These are phyloP conservation scores for Chondrosia reniformis DNA, from an alignment of 37 sponge, comb jelly and placozoan species.

Conservation along the genomic window DNA sequence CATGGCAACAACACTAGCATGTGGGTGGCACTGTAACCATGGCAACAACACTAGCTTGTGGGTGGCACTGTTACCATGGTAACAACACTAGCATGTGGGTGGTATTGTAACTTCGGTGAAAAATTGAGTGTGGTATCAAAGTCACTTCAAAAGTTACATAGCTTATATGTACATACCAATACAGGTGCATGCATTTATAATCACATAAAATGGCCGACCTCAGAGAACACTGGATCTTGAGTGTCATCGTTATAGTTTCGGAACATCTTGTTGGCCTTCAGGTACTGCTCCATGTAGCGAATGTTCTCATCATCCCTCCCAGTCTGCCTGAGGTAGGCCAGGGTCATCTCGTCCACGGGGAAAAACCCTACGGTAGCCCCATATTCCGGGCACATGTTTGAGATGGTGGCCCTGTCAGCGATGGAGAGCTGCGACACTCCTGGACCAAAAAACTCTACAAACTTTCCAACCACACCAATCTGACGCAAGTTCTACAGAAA, in stretches of 20 bases:
- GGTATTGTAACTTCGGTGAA: not conserved
- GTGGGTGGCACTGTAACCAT: not conserved
- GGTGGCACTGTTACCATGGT: not conserved
- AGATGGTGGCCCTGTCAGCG: constrained; percentile 89
- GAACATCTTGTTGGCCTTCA: constrained; percentile 63
- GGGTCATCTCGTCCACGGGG: constrained; percentile 80
- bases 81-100: not conserved
- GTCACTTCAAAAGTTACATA: not conserved
- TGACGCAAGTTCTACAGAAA: constrained; percentile 68
- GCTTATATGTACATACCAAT: not conserved
- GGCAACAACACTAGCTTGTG: not conserved
- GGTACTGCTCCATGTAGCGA: constrained; percentile 54
- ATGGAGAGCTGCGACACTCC: constrained; percentile 85
- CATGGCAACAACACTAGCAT: not conserved
- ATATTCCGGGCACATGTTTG: constrained; percentile 96
- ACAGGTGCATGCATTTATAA: not conserved
- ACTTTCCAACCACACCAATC: constrained; percentile 81
- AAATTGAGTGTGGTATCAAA: not conserved
- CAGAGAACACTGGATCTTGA: constrained; percentile 68
- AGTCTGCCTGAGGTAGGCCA: constrained; percentile 80
- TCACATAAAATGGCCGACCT: too few relatives aligned
- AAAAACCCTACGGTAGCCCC: constrained; percentile 89
- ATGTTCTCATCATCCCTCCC: constrained; percentile 45
- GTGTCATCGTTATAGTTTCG: constrained; percentile 48
- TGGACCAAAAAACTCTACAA: constrained; percentile 93